A percentile compares a stretch with the other conserved stretches of the same genome.
These are phyloP conservation scores for Molossus alvarezi DNA, from an alignment of 2,797 vertebrate species.

Conservation along the genomic window DNA sequence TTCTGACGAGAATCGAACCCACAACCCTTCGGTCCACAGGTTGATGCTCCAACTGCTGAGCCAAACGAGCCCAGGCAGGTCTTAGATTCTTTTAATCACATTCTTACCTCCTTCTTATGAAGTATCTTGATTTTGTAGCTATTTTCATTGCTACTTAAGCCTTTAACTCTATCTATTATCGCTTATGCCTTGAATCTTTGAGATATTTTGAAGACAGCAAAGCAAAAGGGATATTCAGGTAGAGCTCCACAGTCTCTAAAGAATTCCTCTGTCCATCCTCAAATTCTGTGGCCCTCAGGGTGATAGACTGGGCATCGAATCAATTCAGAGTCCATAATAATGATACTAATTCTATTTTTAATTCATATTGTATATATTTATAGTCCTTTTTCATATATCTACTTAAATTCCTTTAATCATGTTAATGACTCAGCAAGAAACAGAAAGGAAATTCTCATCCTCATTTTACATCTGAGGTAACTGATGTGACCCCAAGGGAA, in stretches of 20 bases:
- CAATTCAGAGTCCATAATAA: too few species aligned
- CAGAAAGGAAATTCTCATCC: neutral
- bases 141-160: neutral
- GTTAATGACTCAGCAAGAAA: neutral
- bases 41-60: too few species aligned
- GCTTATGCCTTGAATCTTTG: neutral
- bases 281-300: too few species aligned
- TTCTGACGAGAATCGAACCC: too few species aligned
- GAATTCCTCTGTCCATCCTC: too few species aligned
- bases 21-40: too few species aligned
- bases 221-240: too few species aligned
- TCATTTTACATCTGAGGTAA: neutral
- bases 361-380: neutral
- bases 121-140: neutral
- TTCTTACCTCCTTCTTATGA: neutral
- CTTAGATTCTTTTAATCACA: neutral
- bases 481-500: neutral
- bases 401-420: neutral
- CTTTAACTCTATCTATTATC: neutral
- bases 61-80: too few species aligned
- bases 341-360: neutral
- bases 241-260: too few species aligned
- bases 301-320: too few species aligned
- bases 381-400: neutral
- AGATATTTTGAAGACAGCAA: neutral